Base-by-base conservation (phyloP, 2,888 invertebrate species). In the Pecten maximus region DNA sequence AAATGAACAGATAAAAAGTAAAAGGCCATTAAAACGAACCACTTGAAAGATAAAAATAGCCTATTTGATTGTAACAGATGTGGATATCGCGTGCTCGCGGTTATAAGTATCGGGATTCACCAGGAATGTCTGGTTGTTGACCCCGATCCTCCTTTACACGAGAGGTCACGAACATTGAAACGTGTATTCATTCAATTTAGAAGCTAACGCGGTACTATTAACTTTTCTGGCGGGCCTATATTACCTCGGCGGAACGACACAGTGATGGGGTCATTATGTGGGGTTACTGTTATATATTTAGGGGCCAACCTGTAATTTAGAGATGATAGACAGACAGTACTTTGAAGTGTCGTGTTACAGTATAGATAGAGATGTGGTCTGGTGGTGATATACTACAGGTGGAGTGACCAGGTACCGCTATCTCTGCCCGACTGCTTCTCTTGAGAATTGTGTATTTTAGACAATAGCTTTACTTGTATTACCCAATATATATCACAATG, bases 231-330 rank as follows among this genome's bases (percentile, higher is more conserved):
- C 35, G 74, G 35, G 74, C 35, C 74, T 74, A 35, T 74, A 74
- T 74, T 74, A 74, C 74, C 74, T 74, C 35, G 35, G 74, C 74
- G 74, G 74, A 74, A 74, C 74, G 35, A 74, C 74, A 74, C 35
- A 6, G 74, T 35, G 74, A 35, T 28, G 35, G 10, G 74, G 28
- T 28, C 35, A 74, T 35, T 74, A 74, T 35, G 74, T 35, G 16
- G 74, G 35, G 74, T 74, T 74, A 74, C 74, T 74, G 74, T 74
- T 74, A 74, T 74, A 74, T 74, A 74, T 23, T n/a, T 74, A 74
- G 74, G 28, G 74, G 74, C 74, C 35, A 74, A 74, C 74, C 12
- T 74, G 35, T 74, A 74, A 74, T 74, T 74, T 74, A 1, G 10
- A 74, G 35, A 74, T 35, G 74, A 74, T 74, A 74, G 28, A 74